Evolutionary conservation across 2,888 invertebrate species (phyloP).

Genomic region (Chymomyza amoena): DNA sequence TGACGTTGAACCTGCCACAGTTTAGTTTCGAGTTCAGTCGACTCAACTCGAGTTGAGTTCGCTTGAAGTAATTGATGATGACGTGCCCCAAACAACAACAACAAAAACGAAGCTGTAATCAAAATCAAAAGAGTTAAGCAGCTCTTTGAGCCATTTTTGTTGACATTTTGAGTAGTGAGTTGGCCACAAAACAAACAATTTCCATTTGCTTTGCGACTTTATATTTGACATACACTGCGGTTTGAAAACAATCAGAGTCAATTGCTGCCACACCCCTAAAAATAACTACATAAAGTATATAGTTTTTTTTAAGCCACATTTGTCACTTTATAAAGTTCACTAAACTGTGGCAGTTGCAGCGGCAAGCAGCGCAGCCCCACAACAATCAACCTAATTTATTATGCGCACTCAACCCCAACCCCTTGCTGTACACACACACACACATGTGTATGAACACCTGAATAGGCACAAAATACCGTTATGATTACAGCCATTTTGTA

Average conservation of each 20-base stretch:
- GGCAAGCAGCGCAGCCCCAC: conserved; percentile 33
- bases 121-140: conserved; percentile 62
- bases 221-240: not conserved
- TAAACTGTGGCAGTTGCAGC: conserved; percentile 20
- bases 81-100: conserved; percentile 31
- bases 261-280: not conserved
- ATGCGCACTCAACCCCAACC: conserved; percentile 22
- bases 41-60: not conserved
- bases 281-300: not conserved
- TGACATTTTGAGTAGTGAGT: not conserved
- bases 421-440: conserved; percentile 7
- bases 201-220: conserved; percentile 36
- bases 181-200: conserved; percentile 48
- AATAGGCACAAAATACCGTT: conserved; percentile 24
- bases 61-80: conserved; percentile 65
- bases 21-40: not conserved
- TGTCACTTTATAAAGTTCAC: conserved; percentile 14
- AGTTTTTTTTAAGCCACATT: not conserved
- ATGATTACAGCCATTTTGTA: conserved; percentile 25
- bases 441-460: not conserved
- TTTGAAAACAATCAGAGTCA: conserved; percentile 13
- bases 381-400: conserved; percentile 72
- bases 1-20: not conserved
- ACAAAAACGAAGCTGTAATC: not conserved
- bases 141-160: conserved; percentile 34